Base-by-base conservation (phyloP, 2,888 invertebrate species). In the Cynaeus angustus region DNA sequence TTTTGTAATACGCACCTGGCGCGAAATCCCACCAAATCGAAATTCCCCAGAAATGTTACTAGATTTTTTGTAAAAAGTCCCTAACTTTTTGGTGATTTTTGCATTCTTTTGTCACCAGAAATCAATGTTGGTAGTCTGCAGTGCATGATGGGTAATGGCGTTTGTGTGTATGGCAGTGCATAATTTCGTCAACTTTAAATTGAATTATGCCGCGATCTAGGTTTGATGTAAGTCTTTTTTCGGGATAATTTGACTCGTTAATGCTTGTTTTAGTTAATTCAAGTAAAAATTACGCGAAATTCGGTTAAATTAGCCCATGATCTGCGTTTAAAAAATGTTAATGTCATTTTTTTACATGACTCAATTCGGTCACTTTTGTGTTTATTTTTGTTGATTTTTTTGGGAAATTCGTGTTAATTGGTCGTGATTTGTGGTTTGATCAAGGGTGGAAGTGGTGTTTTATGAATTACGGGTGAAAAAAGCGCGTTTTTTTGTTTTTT, bases 81-180 rank as follows among this genome's bases (percentile, higher is more conserved):
- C 83, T 81, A 83, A 82, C 76, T 82, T 84, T 83, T 83, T 81
- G 76, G 84, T 83, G 83, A 77, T 82, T 83, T 84, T 81, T 77
- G 75, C 61, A 80, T 84, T 83, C 84, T 84, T 84, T 83, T 81
- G 80, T 81, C 81, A 78, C 84, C 76, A 84, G 84, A 84, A 85
- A 85, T 85, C 85, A 83, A 85, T 85, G 85, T 85, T 85, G 85
- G 84, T 77, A 83, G 78, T 72, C 74, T 75, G 80, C 79, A 78
- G 72, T 78, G 83, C 79, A 82, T 82, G 79, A 66, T 81, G 83
- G 83, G 83, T 81, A 81, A 84, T 83, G 83, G 83, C 81, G 82
- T 79, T 81, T 76, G 82, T 79, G 82, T 81, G 81, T 80, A 58
- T 62, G 46, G n/a, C 74, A 68, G 72, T 75, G 67, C 55, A 68